Base-by-base conservation (phyloP, 1,140 invertebrate species). In the Drosophila nasuta region DNA sequence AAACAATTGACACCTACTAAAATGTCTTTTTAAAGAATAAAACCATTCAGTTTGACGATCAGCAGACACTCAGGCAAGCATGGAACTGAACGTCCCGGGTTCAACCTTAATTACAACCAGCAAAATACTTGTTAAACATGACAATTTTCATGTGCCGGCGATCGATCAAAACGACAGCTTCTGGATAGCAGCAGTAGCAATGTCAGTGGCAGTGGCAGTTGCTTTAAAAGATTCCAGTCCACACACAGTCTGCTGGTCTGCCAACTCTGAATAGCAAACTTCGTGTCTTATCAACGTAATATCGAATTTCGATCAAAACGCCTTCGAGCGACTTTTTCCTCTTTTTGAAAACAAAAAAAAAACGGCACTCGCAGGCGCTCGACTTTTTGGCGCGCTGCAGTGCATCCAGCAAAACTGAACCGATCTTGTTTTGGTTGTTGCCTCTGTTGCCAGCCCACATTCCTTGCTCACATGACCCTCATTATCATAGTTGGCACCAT, bases 281-380 rank as follows among this genome's bases (percentile, higher is more conserved):
- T 20, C 35, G 30, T 65, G 15, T 69, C 77, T 91, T 92, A 92
- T 92, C 91, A 82, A 75, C 67, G 66, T 82, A 80, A 91, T 92
- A 92, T 92, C 91, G 85, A 92, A 91, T 92, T 92, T 91, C 91
- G 82, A 91, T 91, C 90, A 79, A 89, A 85, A 88, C 81, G 86
- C 77, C 81, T 81, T 52, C 70, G 64, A 73, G 82, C 79, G 68
- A 73, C 79, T 73, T 43, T 43, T 43, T 79, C 58, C 66, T 3
- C 11, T 11, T 62, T 60, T 64, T n/a, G n/a, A 13, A 30, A 66
- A 65, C 3, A 0, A 3, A 0, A 25, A 25, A 25, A 25, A 25
- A 25, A 56, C 57, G 65, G 41, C 60, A 60, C 25, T 57, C 48
- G 48, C 77, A 82, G 63, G 51, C 83, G 72, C 73, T 79, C 69